Percentiles rank a stretch among this genome's conserved stretches.
Conservation (phyloP, 2,888 invertebrate species). For the Abscondita cerata region DNA sequence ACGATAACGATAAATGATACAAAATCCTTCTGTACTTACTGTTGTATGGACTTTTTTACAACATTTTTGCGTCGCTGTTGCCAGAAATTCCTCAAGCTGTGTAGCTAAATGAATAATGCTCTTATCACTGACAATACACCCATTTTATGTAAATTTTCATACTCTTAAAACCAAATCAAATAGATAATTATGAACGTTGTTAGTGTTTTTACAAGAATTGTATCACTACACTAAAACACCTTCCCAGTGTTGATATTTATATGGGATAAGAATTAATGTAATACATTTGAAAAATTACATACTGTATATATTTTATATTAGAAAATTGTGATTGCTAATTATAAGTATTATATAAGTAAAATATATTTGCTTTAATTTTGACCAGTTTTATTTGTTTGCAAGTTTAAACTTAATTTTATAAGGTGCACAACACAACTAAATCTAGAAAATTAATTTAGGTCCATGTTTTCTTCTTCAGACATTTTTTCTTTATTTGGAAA, state of each 20-base stretch:
- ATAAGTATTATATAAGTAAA: constrained; percentile 23
- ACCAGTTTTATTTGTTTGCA: no score
- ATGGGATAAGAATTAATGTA: constrained; percentile 2
- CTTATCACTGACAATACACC: no score
- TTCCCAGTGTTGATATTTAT: constrained; percentile 1
- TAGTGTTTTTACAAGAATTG: constrained; percentile 12
- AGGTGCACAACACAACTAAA: no score
- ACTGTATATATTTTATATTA: constrained; percentile 28
- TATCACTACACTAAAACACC: constrained; percentile 24
- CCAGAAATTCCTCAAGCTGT: constrained; percentile 82
- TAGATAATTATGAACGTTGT: background rate
- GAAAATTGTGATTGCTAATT: constrained; percentile 29
- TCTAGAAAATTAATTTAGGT: no score
- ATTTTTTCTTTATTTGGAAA: no score
- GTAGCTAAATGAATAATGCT: constrained; percentile 44
- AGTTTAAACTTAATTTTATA: no score
- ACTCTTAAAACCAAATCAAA: no score
- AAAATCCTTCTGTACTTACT: constrained; percentile 71
- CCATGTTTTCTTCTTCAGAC: no score
- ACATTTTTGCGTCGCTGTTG: constrained; percentile 91
- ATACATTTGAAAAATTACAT: constrained; percentile 8
- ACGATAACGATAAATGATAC: no score
- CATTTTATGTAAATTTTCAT: no score
- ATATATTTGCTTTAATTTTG: constrained; percentile 22
- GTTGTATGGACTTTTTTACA: constrained; percentile 86